Evolutionary conservation across 53 echinoderm and acorn worm genomes (phyloP), one percentile per base, ranked within the genome.

Genomic region (Mesocentrotus franciscanus): DNA sequence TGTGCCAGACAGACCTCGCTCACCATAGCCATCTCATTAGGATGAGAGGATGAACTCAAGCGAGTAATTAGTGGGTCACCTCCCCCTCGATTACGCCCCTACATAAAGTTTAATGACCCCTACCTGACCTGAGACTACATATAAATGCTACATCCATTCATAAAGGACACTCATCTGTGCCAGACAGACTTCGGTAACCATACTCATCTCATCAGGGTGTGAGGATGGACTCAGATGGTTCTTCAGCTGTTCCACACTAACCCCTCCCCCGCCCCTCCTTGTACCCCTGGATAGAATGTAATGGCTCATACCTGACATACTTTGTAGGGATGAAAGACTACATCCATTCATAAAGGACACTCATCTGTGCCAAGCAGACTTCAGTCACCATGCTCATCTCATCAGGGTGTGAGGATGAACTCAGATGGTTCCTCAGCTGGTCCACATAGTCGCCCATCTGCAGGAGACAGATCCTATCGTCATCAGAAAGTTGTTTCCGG

Each of bases 401-500:
- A 42, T 24, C 68, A 22, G 49, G 49, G 13, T 62, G 27, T 8
- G 85, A 94, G 9, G 61, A 35, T 9, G 49, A 62, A 36, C 24
- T 42, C 11, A 94, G 62, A 18, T 85, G 94, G 32, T 61, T 49
- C 56, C 94, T 61, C 8, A 94, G 87, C 70, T 39, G 85, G 70
- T 94, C 94, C 49, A 94, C 94, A 34, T 61, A 55, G 85, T 94
- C 94, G 12, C 94, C 94, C 36, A 94, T 94, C 94, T 94, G 85
- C 14, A 94, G 64, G 42, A 94, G 85, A 29, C 94, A 85, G 34
- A 94, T 85, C 68, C n/a, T 29, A 56, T 94, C 94, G 42, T 94
- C 94, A 13, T 94, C 70, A 2, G 93, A 36, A 3, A 93, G 56
- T 42, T 34, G 75, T 22, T 78, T 78, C 85, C 85, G 14, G n/a